A percentile compares a stretch with the other conserved stretches of the same genome.
Conservation (phyloP, 2,797 vertebrate genomes). For the Sebastes kiyomatsui region DNA sequence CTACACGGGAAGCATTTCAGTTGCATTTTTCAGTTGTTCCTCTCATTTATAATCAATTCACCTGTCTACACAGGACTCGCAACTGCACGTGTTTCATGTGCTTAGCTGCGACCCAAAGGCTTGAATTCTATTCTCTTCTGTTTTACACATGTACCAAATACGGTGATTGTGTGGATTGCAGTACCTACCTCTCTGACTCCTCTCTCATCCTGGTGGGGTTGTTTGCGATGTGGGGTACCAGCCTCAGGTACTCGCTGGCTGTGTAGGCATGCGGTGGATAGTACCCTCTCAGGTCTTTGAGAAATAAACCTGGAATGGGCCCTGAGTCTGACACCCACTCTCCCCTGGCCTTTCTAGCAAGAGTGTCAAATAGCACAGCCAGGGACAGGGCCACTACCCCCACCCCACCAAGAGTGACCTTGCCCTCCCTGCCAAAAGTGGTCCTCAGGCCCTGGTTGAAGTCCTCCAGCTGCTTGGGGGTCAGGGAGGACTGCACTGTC, state of each 20-base stretch:
- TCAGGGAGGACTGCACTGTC: slow-evolving; percentile 36
- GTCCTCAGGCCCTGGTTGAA: slow-evolving; percentile 37
- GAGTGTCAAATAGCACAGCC: slow-evolving; percentile 41
- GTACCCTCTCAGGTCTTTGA: slow-evolving; percentile 5
- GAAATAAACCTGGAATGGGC: slow-evolving; percentile 24
- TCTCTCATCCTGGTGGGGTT: slow-evolving; percentile 40
- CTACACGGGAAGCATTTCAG: too few relatives aligned
- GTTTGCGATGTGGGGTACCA: slow-evolving; percentile 47
- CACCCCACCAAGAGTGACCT: neutral
- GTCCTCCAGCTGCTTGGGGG: slow-evolving; percentile 29
- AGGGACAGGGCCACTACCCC: slow-evolving; percentile 46
- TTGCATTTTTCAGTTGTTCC: too few relatives aligned
- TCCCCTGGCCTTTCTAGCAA: slow-evolving; percentile 28
- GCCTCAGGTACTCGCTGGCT: slow-evolving; percentile 28
- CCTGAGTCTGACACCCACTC: slow-evolving; percentile 3
- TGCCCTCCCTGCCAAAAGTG: slow-evolving; percentile 24
- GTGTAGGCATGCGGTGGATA: slow-evolving; percentile 20
- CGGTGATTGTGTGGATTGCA: neutral
- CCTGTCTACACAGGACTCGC: too few relatives aligned
- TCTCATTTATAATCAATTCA: too few relatives aligned
- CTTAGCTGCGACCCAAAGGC: neutral
- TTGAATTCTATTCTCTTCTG: too few relatives aligned
- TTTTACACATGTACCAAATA: too few relatives aligned
- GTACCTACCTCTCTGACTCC: slow-evolving; percentile 24
- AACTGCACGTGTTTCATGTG: too few relatives aligned